phyloP scores from a whole-genome alignment of 2,113 vertebrate genomes.

The Alexandromys fortis region DNA sequence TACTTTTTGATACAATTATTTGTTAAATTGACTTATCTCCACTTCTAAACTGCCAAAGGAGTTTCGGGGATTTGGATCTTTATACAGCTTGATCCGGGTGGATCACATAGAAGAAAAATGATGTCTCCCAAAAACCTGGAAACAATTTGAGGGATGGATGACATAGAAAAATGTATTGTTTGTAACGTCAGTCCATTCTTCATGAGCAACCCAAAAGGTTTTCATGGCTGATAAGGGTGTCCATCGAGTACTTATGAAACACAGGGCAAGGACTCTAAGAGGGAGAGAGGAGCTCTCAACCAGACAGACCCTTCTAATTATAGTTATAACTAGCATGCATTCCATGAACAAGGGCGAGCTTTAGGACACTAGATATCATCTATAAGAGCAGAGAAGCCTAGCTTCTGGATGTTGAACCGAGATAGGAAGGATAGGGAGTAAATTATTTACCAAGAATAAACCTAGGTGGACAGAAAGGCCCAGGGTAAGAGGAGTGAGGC shows the following conservation, averaged over 20 bases:
- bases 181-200: background rate
- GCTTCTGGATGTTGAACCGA: background rate
- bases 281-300: background rate
- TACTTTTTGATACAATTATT: conserved; percentile 49
- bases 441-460: background rate
- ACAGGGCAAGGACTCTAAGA: background rate
- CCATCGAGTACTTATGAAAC: background rate
- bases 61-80: conserved; percentile 44
- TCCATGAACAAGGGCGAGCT: background rate
- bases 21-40: conserved; percentile 48
- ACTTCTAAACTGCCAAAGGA: conserved; percentile 45
- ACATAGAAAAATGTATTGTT: conserved; percentile 1
- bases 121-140: conserved; percentile 47
- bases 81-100: conserved; percentile 50
- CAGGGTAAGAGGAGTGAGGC: background rate
- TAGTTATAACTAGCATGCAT: background rate
- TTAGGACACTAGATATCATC: background rate
- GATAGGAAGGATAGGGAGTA: background rate
- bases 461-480: background rate
- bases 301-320: background rate
- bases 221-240: background rate
- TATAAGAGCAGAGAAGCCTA: background rate
- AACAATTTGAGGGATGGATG: conserved; percentile 35
- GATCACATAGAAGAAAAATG: conserved; percentile 45
- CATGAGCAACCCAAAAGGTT: background rate